Evolutionary conservation across 1,140 invertebrate genomes (phyloP).

Genomic region (Ctenoplectra terminalis): DNA sequence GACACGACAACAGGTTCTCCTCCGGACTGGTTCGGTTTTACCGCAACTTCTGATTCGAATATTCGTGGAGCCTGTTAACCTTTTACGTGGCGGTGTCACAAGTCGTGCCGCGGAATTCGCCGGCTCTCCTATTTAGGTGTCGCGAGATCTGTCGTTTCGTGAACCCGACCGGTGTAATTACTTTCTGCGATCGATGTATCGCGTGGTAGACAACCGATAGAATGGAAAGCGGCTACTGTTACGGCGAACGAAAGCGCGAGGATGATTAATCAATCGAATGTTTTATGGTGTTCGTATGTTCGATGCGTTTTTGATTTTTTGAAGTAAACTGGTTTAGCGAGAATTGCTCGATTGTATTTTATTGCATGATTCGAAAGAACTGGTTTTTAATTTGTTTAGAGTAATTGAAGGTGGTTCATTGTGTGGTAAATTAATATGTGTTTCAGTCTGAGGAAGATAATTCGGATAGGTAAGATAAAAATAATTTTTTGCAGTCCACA

Average conservation of each 20-base stretch:
- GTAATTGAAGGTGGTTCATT: too few species aligned
- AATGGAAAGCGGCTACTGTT: constrained; percentile 14
- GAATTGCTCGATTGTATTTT: too few species aligned
- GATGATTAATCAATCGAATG: constrained; percentile 27
- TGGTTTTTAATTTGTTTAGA: too few species aligned
- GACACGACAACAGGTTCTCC: constrained; percentile 66
- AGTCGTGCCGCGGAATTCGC: constrained; percentile 48
- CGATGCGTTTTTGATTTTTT: too few species aligned
- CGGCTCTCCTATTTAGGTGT: constrained; percentile 40
- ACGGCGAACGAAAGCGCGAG: neutral
- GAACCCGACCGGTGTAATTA: constrained; percentile 16
- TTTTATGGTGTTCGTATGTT: neutral
- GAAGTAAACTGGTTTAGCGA: too few species aligned
- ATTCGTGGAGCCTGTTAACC: constrained; percentile 58
- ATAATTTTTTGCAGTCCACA: too few species aligned
- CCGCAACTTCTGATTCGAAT: constrained; percentile 63
- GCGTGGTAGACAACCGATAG: neutral
- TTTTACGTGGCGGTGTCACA: constrained; percentile 51
- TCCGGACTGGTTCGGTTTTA: constrained; percentile 61
- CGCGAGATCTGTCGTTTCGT: constrained; percentile 9
- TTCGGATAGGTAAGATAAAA: too few species aligned
- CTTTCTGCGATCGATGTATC: constrained; percentile 31
- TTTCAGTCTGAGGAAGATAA: too few species aligned
- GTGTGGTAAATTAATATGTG: too few species aligned
- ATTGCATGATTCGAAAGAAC: too few species aligned